Base-by-base conservation (phyloP, 1,140 invertebrate genomes). In the Helicoverpa armigera region DNA sequence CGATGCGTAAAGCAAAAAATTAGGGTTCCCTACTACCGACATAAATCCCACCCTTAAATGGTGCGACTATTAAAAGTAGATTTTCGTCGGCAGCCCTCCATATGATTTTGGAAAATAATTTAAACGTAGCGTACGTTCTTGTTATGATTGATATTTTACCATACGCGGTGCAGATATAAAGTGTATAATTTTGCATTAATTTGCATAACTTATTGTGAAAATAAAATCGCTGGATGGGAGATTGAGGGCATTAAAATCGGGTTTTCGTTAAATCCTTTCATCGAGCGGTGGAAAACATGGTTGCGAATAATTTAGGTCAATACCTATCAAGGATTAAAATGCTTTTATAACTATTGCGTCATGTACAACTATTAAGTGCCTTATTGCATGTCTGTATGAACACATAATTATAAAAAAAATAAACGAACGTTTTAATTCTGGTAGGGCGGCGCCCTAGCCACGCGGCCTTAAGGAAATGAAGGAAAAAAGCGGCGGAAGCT, bases 401-500 rank as follows among this genome's bases (percentile, higher is more conserved):
- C 77, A 86, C 83, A 83, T 87, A 89, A 89, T 88, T 90, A 82
- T 86, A 83, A 88, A 89, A 91, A 89, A 43, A 89, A 88, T 76
- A 86, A 87, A 87, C 82, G 83, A 90, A 91, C 88, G 85, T 92
- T 94, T 92, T 92, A 94, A 93, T 92, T 94, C 88, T 81, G 82
- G 79, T 86, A 86, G 88, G 90, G 90, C 82, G 91, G 88, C 86
- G 83, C 88, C 88, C 90, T 86, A 86, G 87, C 87, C 90, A 86
- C 87, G 88, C 88, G 88, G 89, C 90, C 86, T 90, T 74, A 83
- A 93, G 93, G 91, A 94, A 94, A 94, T 94, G 90, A 94, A 93
- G 90, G 91, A 94, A 94, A 94, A 94, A 94, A 92, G 91, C 89
- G 88, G 83, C 91, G 93, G 92, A 94, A 92, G 88, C 86, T 87